These are phyloP conservation scores for Tursiops truncatus DNA, from an alignment of 2,113 vertebrate genomes.

Conservation along the genomic window DNA sequence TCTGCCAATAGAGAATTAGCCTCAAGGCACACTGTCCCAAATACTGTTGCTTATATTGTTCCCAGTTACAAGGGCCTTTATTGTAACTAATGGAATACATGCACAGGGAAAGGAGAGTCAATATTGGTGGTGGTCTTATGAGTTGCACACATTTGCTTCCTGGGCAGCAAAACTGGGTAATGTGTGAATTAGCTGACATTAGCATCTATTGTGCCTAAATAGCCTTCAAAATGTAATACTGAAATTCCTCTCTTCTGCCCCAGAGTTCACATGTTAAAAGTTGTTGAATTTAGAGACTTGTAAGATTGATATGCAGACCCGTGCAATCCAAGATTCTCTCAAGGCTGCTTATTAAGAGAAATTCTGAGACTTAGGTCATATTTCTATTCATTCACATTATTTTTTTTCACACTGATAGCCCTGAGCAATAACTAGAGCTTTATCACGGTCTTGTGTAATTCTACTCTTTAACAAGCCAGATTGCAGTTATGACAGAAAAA, in stretches of 20 bases:
- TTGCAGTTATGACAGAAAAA: not conserved
- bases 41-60: not conserved
- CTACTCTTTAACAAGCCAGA: slow-evolving; percentile 1
- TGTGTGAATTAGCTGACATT: not conserved
- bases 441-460: not conserved
- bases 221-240: not conserved
- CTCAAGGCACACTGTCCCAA: not conserved
- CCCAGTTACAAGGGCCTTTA: not conserved
- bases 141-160: not conserved
- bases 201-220: not conserved
- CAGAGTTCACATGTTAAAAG: not conserved
- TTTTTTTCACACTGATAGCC: not conserved
- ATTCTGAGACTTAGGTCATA: not conserved
- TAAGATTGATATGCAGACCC: not conserved
- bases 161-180: not conserved
- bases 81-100: not conserved
- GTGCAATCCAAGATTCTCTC: not conserved
- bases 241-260: not conserved
- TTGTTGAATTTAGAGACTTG: not conserved
- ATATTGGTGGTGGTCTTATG: not conserved
- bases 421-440: not conserved
- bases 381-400: not conserved
- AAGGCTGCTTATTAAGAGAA: not conserved
- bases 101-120: not conserved
- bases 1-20: not conserved